These are phyloP conservation scores for Acrobasis suavella DNA, from an alignment of 2,888 invertebrate species.

Conservation along the genomic window DNA sequence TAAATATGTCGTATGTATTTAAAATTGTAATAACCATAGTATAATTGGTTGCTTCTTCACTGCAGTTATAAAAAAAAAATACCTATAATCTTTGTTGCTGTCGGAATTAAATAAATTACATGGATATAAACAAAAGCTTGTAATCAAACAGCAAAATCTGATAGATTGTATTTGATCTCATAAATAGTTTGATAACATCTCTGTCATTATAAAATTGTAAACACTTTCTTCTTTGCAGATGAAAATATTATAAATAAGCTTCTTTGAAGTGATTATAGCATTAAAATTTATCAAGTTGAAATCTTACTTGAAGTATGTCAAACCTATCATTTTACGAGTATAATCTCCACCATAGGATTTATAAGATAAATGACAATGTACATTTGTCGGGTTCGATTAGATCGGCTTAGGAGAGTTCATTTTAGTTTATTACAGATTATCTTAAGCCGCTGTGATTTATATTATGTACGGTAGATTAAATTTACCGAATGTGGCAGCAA, in stretches of 20 bases:
- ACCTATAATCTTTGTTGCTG: too few relatives aligned
- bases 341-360: conserved; percentile 28
- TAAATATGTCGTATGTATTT: too few relatives aligned
- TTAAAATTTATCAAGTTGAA: conserved; percentile 9
- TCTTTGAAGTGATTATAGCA: conserved; percentile 5
- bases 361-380: conserved; percentile 34
- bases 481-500: neutral
- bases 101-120: too few relatives aligned
- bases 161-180: neutral
- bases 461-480: neutral
- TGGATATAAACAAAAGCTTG: too few relatives aligned
- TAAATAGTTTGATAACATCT: neutral
- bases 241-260: neutral
- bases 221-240: neutral
- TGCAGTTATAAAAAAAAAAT: too few relatives aligned
- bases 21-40: too few relatives aligned
- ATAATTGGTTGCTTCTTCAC: too few relatives aligned
- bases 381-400: conserved; percentile 30
- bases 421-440: conserved; percentile 31
- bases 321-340: conserved; percentile 21
- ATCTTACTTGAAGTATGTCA: neutral
- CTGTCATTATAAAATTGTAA: neutral
- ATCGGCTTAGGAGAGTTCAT: conserved; percentile 26
- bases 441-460: conserved; percentile 32
- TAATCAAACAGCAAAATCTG: too few relatives aligned